Evolutionary conservation across 2,888 invertebrate species (phyloP).

Genomic region (Scaptomyza tumidula): DNA sequence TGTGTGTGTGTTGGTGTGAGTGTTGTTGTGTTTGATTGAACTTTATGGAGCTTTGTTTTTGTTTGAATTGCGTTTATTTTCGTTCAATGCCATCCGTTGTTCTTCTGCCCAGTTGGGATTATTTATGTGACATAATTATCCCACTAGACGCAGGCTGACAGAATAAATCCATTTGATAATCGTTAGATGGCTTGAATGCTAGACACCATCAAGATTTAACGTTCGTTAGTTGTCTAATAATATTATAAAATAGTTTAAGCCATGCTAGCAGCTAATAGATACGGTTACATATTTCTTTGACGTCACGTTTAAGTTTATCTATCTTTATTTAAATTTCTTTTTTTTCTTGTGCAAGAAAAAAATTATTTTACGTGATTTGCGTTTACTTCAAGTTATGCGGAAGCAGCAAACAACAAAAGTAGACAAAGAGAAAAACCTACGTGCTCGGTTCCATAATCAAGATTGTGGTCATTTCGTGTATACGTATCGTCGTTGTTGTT

Average conservation of each 20-base stretch:
- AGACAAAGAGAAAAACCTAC: neutral
- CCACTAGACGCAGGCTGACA: slow-evolving; percentile 44
- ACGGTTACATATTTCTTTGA: neutral
- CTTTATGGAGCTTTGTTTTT: slow-evolving; percentile 53
- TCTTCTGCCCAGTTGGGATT: slow-evolving; percentile 47
- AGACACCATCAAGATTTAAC: slow-evolving; percentile 3
- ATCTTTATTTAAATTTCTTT: neutral
- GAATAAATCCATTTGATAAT: slow-evolving; percentile 45
- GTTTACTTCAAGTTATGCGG: neutral
- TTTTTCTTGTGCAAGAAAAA: neutral
- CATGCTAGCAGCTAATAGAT: neutral
- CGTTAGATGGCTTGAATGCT: slow-evolving; percentile 1
- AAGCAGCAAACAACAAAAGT: neutral
- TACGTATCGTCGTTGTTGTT: neutral
- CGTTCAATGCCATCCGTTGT: slow-evolving; percentile 36
- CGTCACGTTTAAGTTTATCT: neutral
- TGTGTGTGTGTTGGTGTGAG: neutral
- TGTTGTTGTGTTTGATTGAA: slow-evolving; percentile 13
- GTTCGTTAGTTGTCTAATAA: neutral
- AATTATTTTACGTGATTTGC: slow-evolving; percentile 2
- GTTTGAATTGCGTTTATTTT: slow-evolving; percentile 40
- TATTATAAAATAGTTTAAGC: neutral
- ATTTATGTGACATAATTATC: slow-evolving; percentile 59
- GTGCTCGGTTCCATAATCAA: slow-evolving; percentile 2
- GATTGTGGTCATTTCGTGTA: slow-evolving; percentile 9